phyloP scores from a whole-genome alignment of 2,113 vertebrate genomes.

The Notarius quadriscutis region DNA sequence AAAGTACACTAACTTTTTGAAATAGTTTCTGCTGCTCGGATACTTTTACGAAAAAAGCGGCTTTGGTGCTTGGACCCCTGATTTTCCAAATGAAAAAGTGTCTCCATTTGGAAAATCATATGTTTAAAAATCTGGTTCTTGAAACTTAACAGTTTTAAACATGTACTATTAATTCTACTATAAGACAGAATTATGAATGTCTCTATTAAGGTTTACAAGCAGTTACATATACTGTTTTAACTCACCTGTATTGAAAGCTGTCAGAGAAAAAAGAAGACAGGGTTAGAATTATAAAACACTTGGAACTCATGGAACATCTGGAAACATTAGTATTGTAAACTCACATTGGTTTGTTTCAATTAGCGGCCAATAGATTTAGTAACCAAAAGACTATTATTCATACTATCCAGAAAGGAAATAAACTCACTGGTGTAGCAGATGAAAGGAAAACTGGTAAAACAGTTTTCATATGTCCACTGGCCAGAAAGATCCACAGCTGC shows the following conservation, averaged over 20 bases:
- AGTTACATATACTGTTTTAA: background rate
- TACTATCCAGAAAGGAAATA: background rate
- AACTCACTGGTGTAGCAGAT: constrained; percentile 33
- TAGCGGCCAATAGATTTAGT: background rate
- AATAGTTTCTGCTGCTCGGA: no score
- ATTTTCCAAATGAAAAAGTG: no score
- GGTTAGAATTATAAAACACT: background rate
- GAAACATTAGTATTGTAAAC: background rate
- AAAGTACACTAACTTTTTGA: no score
- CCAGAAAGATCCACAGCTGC: background rate
- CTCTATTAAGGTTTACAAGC: background rate
- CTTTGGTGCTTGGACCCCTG: no score
- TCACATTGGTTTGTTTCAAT: background rate
- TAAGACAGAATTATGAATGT: background rate
- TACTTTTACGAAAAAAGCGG: no score
- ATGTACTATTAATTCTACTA: background rate
- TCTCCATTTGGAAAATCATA: background rate
- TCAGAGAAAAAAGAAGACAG: background rate
- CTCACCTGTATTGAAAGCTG: background rate
- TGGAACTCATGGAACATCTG: background rate
- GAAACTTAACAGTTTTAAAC: background rate
- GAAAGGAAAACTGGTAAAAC: constrained; percentile 23
- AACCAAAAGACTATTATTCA: background rate
- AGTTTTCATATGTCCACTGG: constrained; percentile 28
- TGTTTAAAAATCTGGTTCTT: background rate